These are phyloP conservation scores for Butorides virescens DNA, from an alignment of 2,113 vertebrate species.

Conservation along the genomic window DNA sequence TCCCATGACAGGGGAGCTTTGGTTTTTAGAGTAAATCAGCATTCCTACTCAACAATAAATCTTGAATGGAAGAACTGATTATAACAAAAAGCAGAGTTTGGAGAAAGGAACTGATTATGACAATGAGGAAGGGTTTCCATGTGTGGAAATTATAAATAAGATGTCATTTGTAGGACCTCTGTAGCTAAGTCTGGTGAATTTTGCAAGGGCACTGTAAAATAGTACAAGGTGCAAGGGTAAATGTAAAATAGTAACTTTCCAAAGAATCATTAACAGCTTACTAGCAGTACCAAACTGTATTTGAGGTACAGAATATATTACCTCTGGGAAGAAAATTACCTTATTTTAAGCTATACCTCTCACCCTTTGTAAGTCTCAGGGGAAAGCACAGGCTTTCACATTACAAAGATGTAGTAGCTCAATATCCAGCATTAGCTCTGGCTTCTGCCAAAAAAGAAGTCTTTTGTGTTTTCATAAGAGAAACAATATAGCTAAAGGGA, in stretches of 20 bases:
- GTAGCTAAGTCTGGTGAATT: background rate
- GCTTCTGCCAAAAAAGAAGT: background rate
- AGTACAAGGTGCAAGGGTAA: background rate
- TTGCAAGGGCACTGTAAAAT: background rate
- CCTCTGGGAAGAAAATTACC: background rate
- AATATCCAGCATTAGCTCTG: background rate
- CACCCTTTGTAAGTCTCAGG: background rate
- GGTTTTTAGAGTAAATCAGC: background rate
- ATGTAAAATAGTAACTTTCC: background rate
- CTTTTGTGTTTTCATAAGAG: background rate
- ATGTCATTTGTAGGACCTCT: background rate
- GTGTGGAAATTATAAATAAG: background rate
- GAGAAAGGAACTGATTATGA: background rate
- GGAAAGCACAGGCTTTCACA: background rate
- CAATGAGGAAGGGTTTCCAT: background rate
- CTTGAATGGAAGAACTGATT: background rate
- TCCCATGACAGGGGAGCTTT: background rate
- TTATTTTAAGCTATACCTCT: constrained; percentile 17
- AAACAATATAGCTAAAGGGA: background rate
- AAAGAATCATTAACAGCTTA: background rate
- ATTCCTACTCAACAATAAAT: background rate
- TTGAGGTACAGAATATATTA: background rate
- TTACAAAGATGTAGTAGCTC: background rate
- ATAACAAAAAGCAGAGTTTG: background rate
- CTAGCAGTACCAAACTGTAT: background rate